phyloP scores from a whole-genome alignment of 2,113 vertebrate species.

The Panthera leo region DNA sequence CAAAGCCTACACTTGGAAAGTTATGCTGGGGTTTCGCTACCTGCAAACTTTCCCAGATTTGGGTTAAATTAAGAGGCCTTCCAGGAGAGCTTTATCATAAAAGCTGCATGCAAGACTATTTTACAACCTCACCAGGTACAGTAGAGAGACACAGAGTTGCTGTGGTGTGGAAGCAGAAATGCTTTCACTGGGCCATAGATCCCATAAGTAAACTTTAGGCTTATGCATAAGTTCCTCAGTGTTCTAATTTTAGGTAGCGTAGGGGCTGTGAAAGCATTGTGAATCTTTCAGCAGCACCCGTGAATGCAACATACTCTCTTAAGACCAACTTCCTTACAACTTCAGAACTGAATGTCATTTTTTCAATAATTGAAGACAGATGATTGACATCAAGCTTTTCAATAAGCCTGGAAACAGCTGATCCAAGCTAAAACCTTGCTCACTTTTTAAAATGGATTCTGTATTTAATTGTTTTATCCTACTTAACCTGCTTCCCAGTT shows the following conservation, averaged over 20 bases:
- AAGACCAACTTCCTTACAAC: background rate
- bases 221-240: background rate
- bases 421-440: background rate
- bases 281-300: background rate
- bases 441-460: background rate
- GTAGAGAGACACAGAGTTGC: background rate
- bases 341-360: background rate
- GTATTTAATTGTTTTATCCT: background rate
- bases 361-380: background rate
- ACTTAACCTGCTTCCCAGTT: background rate
- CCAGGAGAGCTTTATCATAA: background rate
- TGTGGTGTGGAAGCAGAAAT: background rate
- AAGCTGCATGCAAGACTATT: background rate
- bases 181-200: background rate
- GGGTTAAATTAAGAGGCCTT: background rate
- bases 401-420: background rate
- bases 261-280: background rate
- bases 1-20: background rate
- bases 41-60: conserved; percentile 12
- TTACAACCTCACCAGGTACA: background rate
- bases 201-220: background rate
- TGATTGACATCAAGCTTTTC: background rate
- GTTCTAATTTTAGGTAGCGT: background rate
- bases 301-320: background rate
- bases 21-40: background rate